Evolutionary conservation across 2,888 invertebrate species (phyloP), one percentile per base, ranked within the genome.

Genomic region (Heliconius charithonia): DNA sequence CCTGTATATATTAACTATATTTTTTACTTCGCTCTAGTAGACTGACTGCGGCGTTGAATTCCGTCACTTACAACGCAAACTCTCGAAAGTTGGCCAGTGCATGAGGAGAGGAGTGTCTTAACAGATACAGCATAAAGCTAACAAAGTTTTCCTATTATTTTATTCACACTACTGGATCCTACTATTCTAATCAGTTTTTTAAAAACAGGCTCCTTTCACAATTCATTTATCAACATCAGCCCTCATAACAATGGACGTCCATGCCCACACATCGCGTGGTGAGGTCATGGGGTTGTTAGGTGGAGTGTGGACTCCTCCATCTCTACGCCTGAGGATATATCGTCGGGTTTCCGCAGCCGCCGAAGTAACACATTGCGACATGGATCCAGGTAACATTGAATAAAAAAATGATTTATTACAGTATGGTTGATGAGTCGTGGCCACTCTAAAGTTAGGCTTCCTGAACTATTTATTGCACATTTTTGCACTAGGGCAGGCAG

Each of bases 261-360:
- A 97, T 91, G 96, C 97, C 72, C 97, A 97, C 91, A 93, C 96
- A 59, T 96, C 96, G 1, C 95, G 96, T 82, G 96, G 95, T 3
- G 97, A 97, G 93, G 97, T 97, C 72, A 97, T 97, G 96, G 97
- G 97, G 2, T 95, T 97, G 83, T 88, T 97, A 81, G 97, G 97
- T 25, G 97, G 97, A 6, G 81, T 86, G 75, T 93, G 88, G 84
- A 74, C 87, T 25, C 82, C 85, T 51, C 80, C 76, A 25, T 82
- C 79, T 12, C 81, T 91, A 70, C 80, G 82, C 19, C 82, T 90
- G 22, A 76, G 84, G 32, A 87, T 86, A 4, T 97, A 97, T 86
- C 93, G 96, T 25, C 96, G 96, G 0, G 97, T 97, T 84, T 93
- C 94, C 77, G 97, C 97, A 82, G 94, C 96, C 29, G 95, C 95